Evolutionary conservation across 2,888 invertebrate genomes (phyloP).

Genomic region (Parelbella ahira): DNA sequence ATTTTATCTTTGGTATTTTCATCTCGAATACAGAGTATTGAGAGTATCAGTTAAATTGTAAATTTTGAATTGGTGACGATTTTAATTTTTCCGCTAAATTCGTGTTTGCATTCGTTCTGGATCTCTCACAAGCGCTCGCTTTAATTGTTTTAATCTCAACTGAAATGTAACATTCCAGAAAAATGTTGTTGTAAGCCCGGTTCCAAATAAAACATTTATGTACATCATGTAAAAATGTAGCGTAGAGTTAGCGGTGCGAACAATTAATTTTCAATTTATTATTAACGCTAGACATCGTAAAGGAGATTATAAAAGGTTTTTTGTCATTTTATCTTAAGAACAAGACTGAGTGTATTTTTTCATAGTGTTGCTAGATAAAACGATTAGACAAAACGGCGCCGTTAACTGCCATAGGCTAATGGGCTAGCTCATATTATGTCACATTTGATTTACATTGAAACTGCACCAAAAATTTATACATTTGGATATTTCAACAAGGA

Average conservation of each 20-base stretch:
- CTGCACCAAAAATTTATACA: too few species aligned
- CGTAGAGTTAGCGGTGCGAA: slow-evolving; percentile 21
- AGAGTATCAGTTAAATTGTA: slow-evolving; percentile 18
- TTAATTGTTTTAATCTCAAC: slow-evolving; percentile 57
- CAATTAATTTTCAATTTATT: neutral
- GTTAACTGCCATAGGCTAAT: slow-evolving; percentile 26
- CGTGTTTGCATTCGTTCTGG: slow-evolving; percentile 34
- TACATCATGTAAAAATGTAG: slow-evolving; percentile 1
- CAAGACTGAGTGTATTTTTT: slow-evolving; percentile 19
- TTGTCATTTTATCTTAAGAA: slow-evolving; percentile 10
- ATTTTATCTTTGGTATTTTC: slow-evolving; percentile 18
- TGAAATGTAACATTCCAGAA: slow-evolving; percentile 73
- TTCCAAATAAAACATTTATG: slow-evolving; percentile 30
- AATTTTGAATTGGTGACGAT: slow-evolving; percentile 21
- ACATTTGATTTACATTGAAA: too few species aligned
- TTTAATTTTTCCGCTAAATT: slow-evolving; percentile 19
- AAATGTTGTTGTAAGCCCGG: slow-evolving; percentile 56
- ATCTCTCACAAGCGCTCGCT: slow-evolving; percentile 63
- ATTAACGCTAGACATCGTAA: neutral
- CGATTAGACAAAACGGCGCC: slow-evolving; percentile 13
- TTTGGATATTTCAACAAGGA: too few species aligned
- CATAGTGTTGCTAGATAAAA: slow-evolving; percentile 18
- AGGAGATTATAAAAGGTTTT: slow-evolving; percentile 1
- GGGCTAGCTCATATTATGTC: too few species aligned
- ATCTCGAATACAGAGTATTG: slow-evolving; percentile 25